Conservation (phyloP, 2,797 vertebrate species). For the Phataginus tetradactyla region DNA sequence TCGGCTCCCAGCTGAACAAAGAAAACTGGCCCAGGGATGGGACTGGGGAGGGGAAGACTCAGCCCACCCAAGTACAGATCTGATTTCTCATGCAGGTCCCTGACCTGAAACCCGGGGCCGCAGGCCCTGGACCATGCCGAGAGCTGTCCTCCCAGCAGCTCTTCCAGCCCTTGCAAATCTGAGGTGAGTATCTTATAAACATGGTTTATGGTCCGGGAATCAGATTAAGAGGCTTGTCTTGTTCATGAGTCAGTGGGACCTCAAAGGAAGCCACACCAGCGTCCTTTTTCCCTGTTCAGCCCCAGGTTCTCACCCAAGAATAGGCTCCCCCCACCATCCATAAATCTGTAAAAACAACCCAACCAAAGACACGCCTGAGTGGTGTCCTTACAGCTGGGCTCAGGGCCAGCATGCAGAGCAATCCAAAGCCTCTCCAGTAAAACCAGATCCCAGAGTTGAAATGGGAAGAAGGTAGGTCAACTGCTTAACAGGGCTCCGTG, state of each 20-base stretch:
- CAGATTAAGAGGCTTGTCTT: background rate
- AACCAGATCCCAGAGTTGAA: background rate
- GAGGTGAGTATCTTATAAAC: background rate
- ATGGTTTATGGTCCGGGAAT: background rate
- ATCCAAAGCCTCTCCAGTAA: background rate
- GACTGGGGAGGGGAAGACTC: background rate
- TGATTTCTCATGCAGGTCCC: background rate
- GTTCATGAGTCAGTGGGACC: background rate
- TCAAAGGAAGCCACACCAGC: background rate
- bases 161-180: background rate
- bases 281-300: background rate
- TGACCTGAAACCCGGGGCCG: background rate
- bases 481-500: rapidly evolving
- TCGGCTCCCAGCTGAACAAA: background rate
- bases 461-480: background rate
- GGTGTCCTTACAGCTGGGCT: background rate
- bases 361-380: background rate
- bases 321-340: too few species aligned
- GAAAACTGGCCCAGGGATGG: background rate
- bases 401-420: background rate
- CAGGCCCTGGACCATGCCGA: background rate
- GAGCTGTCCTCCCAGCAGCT: background rate
- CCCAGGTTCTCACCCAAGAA: background rate
- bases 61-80: background rate
- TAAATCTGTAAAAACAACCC: background rate